Evolutionary conservation across 2,888 invertebrate genomes (phyloP), one percentile per base, ranked within the genome.

Genomic region (Coelopa pilipes): DNA sequence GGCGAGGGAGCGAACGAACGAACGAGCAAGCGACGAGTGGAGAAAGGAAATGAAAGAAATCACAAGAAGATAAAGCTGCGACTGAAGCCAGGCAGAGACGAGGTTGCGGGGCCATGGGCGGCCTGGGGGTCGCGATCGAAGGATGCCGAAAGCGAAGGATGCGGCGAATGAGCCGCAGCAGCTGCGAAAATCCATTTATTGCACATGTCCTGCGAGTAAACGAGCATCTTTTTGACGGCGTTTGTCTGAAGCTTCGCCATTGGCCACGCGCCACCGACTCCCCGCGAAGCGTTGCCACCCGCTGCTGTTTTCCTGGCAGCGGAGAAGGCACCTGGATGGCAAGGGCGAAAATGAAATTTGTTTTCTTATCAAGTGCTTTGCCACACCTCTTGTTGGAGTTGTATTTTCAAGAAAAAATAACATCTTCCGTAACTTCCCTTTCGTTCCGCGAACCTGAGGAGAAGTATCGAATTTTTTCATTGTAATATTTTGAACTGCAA

Each of bases 151-250:
- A 81, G 77, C 78, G 80, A 76, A 78, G 7, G 76, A 76, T 72
- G 63, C 57, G 72, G 15, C 60, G 34, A 13, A 47, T 13, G 17
- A 65, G 65, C 49, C 17, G 72, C 75, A 74, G 74, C 75, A 77
- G 75, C 75, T 78, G 80, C 77, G 77, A 49, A 74, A 77, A 76
- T 76, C 79, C 83, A 82, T 83, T 83, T 83, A 81, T 78, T 80
- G 80, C 83, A 83, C 79, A 83, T 82, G 82, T 83, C 82, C 81
- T 78, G 79, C 34, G 34, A 34, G 34, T 34, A 34, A 34, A 34
- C 15, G 34, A 67, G 34, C 59, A 66, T 59, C 49, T 71, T 62
- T 21, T 46, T 19, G 47, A 7, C 12, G 12, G 21, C 59, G 47
- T 69, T 47, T 69, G 34, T 59, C 24, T 59, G 24, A 24, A 59